These are phyloP conservation scores for Cordylochernes scorpioides DNA, from an alignment of 2,888 invertebrate species.

Conservation along the genomic window DNA sequence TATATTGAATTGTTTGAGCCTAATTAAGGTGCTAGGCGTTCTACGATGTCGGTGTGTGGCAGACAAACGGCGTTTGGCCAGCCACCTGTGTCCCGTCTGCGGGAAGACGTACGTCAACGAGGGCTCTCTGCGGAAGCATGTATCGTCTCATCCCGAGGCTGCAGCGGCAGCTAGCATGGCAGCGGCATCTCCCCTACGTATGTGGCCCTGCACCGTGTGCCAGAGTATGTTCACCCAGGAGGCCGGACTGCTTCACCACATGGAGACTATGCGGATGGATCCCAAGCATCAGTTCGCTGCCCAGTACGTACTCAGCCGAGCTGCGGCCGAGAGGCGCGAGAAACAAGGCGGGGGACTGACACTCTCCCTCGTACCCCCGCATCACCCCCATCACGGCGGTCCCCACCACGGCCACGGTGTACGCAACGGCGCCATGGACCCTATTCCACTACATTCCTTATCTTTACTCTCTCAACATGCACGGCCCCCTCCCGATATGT, in stretches of 20 bases:
- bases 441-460: no score
- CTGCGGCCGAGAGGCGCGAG: constrained; percentile 65
- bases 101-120: constrained; percentile 87
- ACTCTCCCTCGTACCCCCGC: no score
- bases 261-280: constrained; percentile 91
- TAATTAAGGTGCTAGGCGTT: no score
- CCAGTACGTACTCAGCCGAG: constrained; percentile 65
- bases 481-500: no score
- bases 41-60: no score
- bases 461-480: no score
- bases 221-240: constrained; percentile 83
- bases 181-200: constrained; percentile 37
- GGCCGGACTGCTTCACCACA: constrained; percentile 66
- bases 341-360: no score
- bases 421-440: no score
- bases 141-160: constrained; percentile 75
- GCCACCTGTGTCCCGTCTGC: constrained; percentile 53
- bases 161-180: constrained; percentile 27
- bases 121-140: constrained; percentile 65
- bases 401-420: no score
- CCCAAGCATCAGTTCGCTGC: constrained; percentile 85
- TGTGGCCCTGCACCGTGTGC: constrained; percentile 88
- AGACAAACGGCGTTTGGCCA: constrained; percentile 9
- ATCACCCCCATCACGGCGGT: no score
- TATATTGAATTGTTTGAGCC: no score